These are phyloP conservation scores for Drosophila ficusphila DNA, from an alignment of 1,140 invertebrate species.

Conservation along the genomic window DNA sequence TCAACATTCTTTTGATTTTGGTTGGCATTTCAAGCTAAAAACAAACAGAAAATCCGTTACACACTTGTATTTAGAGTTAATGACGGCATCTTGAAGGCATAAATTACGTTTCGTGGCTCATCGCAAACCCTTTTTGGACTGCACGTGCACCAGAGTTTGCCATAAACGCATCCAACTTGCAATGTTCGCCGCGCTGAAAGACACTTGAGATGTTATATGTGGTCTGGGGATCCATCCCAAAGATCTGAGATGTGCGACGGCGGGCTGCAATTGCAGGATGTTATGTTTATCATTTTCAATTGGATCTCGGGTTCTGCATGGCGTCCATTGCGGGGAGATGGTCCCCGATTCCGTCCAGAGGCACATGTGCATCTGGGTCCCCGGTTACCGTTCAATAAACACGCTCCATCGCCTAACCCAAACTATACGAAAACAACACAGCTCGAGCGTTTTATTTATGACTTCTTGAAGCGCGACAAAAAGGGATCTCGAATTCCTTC, in stretches of 20 bases:
- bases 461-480: constrained; percentile 36
- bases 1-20: not conserved
- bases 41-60: not conserved
- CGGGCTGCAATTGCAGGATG: constrained; percentile 67
- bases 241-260: constrained; percentile 33
- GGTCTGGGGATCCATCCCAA: constrained; percentile 1
- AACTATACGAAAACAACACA: constrained; percentile 34
- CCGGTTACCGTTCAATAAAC: constrained; percentile 22
- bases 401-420: constrained; percentile 39
- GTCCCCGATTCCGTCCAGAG: constrained; percentile 2
- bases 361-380: constrained; percentile 17
- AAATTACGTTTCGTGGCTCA: not conserved
- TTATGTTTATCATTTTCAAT: constrained; percentile 75
- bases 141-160: constrained; percentile 12
- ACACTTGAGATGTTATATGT: constrained; percentile 49
- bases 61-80: not conserved
- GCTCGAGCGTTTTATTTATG: constrained; percentile 63
- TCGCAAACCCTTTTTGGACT: constrained; percentile 5
- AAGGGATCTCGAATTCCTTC: constrained; percentile 44
- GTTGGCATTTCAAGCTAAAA: not conserved
- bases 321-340: constrained; percentile 54
- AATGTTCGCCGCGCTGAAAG: constrained; percentile 39
- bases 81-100: not conserved
- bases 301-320: constrained; percentile 61
- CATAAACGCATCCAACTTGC: constrained; percentile 4